phyloP scores from a whole-genome alignment of 37 sponge, comb jelly and placozoan species.

The Haliclona indistincta region DNA sequence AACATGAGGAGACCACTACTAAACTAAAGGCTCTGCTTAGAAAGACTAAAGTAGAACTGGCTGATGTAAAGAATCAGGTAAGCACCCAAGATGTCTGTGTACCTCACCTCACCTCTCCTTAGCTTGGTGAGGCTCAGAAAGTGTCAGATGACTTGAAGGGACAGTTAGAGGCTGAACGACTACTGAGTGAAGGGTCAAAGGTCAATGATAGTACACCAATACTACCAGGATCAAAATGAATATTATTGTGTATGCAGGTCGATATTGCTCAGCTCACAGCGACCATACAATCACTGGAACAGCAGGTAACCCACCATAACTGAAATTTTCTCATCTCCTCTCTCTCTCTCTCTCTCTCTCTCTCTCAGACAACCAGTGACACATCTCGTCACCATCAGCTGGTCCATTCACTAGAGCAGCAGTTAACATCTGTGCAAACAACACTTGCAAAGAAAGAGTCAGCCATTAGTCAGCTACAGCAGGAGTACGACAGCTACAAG shows the following conservation, averaged over 20 bases:
- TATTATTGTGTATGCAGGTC: slow-evolving; percentile 11
- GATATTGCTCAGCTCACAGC: slow-evolving; percentile 40
- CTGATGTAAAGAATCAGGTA: slow-evolving; percentile 57
- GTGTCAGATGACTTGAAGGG: neutral
- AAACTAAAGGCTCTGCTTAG: slow-evolving; percentile 75
- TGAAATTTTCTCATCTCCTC: neutral
- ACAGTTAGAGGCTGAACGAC: no score
- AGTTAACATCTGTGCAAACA: slow-evolving; percentile 35
- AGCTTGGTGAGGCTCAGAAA: no score
- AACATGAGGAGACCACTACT: slow-evolving; percentile 53
- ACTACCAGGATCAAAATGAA: no score
- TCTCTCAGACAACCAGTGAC: neutral
- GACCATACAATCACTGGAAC: slow-evolving; percentile 27
- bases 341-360: no score
- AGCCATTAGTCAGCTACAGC: slow-evolving; percentile 20
- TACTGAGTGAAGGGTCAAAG: no score
- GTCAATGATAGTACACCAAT: no score
- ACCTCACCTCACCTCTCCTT: no score
- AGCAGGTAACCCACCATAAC: slow-evolving; percentile 33
- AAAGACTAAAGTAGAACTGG: slow-evolving; percentile 85
- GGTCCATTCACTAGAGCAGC: slow-evolving; percentile 51
- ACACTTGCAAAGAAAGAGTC: slow-evolving; percentile 36
- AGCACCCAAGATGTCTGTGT: no score
- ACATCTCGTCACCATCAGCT: slow-evolving; percentile 17
- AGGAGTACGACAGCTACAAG: slow-evolving; percentile 85